Conservation (phyloP, 30 jellyfish, hydroid and myxozoan genomes). For the Nemopilema nomurai region DNA sequence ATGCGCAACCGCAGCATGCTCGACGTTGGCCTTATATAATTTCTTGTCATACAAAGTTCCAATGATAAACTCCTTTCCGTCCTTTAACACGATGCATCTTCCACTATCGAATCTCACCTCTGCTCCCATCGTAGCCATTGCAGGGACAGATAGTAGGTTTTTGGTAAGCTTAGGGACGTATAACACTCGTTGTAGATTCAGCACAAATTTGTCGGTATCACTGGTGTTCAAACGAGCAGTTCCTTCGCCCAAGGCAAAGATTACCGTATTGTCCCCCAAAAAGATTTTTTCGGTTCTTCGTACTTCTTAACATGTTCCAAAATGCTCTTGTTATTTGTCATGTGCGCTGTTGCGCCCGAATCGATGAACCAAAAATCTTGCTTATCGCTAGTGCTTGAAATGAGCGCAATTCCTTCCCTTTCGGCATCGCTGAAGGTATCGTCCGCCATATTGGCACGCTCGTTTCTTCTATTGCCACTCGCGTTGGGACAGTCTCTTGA, state of each 20-base stretch:
- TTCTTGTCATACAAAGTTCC: slow-evolving; percentile 49
- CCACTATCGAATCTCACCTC: slow-evolving; percentile 28
- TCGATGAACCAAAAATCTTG: slow-evolving; percentile 1
- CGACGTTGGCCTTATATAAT: slow-evolving; percentile 42
- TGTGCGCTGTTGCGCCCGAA: slow-evolving; percentile 1
- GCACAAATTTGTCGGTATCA: background rate
- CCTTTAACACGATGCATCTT: slow-evolving; percentile 33
- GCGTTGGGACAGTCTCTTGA: slow-evolving; percentile 9
- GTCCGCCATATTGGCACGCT: slow-evolving; percentile 10
- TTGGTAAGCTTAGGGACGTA: slow-evolving; percentile 41
- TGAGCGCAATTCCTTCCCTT: slow-evolving; percentile 1
- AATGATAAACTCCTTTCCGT: slow-evolving; percentile 18
- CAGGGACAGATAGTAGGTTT: slow-evolving; percentile 42
- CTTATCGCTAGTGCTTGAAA: background rate
- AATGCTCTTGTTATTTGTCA: slow-evolving; percentile 2
- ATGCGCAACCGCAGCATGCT: slow-evolving; percentile 23
- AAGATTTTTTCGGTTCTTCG: background rate
- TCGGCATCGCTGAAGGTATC: slow-evolving; percentile 9
- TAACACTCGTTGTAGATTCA: background rate
- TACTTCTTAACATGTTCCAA: background rate
- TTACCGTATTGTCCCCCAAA: background rate
- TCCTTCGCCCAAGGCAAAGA: slow-evolving; percentile 3
- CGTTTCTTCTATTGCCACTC: slow-evolving; percentile 5
- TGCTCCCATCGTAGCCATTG: slow-evolving; percentile 53
- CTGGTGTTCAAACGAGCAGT: background rate